Evolutionary conservation across 2,797 vertebrate species (phyloP).

Genomic region (Microctenopoma stevenorrisi): DNA sequence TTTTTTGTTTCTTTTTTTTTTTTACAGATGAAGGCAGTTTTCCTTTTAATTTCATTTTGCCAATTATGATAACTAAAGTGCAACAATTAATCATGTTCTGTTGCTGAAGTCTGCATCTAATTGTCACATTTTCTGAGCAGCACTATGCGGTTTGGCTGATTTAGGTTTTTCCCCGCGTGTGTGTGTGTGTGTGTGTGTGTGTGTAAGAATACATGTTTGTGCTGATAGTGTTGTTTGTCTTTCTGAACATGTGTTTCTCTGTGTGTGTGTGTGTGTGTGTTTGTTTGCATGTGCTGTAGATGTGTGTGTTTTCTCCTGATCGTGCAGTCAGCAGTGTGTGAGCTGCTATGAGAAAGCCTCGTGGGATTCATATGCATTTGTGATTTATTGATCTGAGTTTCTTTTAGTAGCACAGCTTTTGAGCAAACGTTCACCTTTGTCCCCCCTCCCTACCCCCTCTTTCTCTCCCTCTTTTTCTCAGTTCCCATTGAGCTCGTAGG

Average conservation of each 20-base stretch:
- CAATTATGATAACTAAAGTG: slow-evolving; percentile 74
- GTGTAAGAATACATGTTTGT: background rate
- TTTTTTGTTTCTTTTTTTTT: slow-evolving; percentile 73
- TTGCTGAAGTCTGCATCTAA: slow-evolving; percentile 76
- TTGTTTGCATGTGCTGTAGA: slow-evolving; percentile 4
- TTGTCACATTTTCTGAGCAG: slow-evolving; percentile 59
- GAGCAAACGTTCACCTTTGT: slow-evolving; percentile 76
- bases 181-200: slow-evolving; percentile 26
- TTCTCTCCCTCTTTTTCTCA: slow-evolving; percentile 59
- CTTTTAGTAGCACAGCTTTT: slow-evolving; percentile 69
- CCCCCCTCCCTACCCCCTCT: slow-evolving; percentile 23
- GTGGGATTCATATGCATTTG: slow-evolving; percentile 73
- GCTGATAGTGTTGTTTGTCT: slow-evolving; percentile 37
- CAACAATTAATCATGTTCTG: slow-evolving; percentile 77
- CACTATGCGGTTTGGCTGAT: slow-evolving; percentile 66
- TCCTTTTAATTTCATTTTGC: slow-evolving; percentile 70
- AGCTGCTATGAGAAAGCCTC: slow-evolving; percentile 65
- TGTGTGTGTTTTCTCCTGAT: slow-evolving; percentile 41
- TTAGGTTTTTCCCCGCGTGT: slow-evolving; percentile 53
- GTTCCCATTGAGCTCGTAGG: slow-evolving; percentile 90
- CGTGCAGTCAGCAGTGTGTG: slow-evolving; percentile 68
- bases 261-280: background rate
- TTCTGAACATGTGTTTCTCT: slow-evolving; percentile 8
- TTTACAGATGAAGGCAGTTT: slow-evolving; percentile 74
- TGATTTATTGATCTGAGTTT: slow-evolving; percentile 83